phyloP scores from a whole-genome alignment of 2,797 vertebrate genomes.

The Schizothorax lantsangensis region DNA sequence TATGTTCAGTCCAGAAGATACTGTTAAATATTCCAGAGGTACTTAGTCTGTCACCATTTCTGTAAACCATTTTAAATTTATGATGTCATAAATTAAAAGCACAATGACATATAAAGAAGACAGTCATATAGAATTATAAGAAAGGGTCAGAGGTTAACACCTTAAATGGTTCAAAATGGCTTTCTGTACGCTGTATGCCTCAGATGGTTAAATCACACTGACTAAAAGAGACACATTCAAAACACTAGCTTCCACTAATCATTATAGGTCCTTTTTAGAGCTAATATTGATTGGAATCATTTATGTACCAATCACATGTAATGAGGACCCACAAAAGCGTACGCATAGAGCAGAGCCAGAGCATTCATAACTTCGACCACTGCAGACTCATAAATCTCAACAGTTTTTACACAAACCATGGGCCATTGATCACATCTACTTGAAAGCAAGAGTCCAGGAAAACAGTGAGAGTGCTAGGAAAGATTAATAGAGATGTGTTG shows the following conservation, averaged over 20 bases:
- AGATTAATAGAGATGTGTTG: slow-evolving; percentile 52
- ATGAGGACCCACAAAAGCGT: slow-evolving; percentile 38
- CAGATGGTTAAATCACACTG: not conserved
- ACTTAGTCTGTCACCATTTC: not conserved
- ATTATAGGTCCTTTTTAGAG: not conserved
- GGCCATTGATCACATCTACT: slow-evolving; percentile 45
- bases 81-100: not conserved
- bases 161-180: not conserved
- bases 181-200: not conserved
- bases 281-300: slow-evolving; percentile 44
- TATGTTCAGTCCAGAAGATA: not conserved
- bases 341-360: not conserved
- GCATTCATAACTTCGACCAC: slow-evolving; percentile 35
- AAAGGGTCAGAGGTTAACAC: not conserved
- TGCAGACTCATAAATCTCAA: slow-evolving; percentile 48
- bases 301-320: slow-evolving; percentile 34
- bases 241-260: slow-evolving; percentile 15
- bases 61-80: not conserved
- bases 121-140: not conserved
- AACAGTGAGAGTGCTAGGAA: slow-evolving; percentile 38
- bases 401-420: slow-evolving; percentile 42
- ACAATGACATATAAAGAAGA: not conserved
- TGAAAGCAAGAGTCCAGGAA: slow-evolving; percentile 39
- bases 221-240: not conserved
- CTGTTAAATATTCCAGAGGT: not conserved